Evolutionary conservation across 2,797 vertebrate species (phyloP).

Genomic region (Gorsachius magnificus): DNA sequence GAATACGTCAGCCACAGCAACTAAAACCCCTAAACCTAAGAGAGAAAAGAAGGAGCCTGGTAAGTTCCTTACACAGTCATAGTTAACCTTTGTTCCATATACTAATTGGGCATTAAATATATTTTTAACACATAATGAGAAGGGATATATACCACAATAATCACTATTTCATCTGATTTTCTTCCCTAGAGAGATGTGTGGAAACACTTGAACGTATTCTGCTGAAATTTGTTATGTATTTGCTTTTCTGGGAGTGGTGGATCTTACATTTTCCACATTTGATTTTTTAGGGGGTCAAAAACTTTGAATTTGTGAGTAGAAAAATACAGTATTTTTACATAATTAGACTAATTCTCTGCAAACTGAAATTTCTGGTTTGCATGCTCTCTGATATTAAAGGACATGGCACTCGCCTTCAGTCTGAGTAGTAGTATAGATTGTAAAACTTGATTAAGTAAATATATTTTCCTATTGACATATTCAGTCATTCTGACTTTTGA

Average conservation of each 20-base stretch:
- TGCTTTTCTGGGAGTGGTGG: neutral
- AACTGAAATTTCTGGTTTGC: neutral
- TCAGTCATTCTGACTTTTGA: neutral
- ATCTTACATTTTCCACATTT: neutral
- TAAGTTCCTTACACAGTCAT: slow-evolving; percentile 62
- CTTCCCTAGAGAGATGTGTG: neutral
- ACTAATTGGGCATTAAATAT: neutral
- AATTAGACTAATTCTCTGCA: neutral
- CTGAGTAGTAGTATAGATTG: neutral
- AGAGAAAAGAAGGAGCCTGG: slow-evolving; percentile 94
- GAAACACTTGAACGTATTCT: neutral
- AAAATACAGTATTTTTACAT: neutral
- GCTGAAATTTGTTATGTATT: neutral
- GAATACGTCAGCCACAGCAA: slow-evolving; percentile 68
- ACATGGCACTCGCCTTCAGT: neutral
- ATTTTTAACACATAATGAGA: neutral
- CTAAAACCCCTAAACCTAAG: slow-evolving; percentile 83
- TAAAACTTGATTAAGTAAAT: neutral
- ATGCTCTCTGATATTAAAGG: neutral
- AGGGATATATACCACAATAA: neutral
- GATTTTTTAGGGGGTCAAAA: neutral
- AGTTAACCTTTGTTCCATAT: neutral
- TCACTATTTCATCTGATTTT: neutral
- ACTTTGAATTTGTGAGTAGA: neutral
- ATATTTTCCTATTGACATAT: neutral